Percentiles rank a stretch among this genome's conserved stretches.
phyloP scores from a whole-genome alignment of 2,888 invertebrate species.

The Cryptophagus acutangulus region DNA sequence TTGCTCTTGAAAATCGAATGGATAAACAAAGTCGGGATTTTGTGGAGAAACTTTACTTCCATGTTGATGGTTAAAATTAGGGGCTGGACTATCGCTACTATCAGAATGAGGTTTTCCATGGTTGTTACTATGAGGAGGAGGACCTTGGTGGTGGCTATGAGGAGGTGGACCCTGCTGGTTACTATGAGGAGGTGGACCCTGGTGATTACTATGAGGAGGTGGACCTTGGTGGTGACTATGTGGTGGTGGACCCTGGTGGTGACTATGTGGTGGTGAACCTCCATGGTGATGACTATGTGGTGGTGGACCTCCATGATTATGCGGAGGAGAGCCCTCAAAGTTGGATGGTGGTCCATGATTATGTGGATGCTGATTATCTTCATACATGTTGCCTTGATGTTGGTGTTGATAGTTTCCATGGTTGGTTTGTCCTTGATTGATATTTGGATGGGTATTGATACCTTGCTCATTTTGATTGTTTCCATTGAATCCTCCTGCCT shows the following conservation, averaged over 20 bases:
- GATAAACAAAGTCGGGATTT: too few relatives aligned
- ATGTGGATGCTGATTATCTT: conserved; percentile 9
- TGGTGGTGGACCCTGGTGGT: conserved; percentile 2
- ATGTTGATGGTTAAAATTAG: not conserved
- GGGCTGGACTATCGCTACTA: conserved; percentile 1
- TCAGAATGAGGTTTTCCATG: conserved; percentile 6
- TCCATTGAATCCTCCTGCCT: too few relatives aligned
- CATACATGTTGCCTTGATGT: not conserved
- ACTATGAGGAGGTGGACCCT: not conserved
- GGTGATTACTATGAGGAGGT: not conserved
- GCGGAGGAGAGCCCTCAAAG: not conserved
- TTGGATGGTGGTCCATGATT: conserved; percentile 5
- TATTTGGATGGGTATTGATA: too few relatives aligned
- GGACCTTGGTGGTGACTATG: not conserved
- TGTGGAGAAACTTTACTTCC: too few relatives aligned
- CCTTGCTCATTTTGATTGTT: too few relatives aligned
- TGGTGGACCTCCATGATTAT: not conserved
- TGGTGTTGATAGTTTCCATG: too few relatives aligned
- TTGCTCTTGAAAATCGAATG: too few relatives aligned
- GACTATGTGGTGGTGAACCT: conserved; percentile 5
- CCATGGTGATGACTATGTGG: conserved; percentile 1
- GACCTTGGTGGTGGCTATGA: not conserved
- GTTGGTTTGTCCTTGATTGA: too few relatives aligned
- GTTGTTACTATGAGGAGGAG: conserved; percentile 5
- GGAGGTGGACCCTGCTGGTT: not conserved